These are phyloP conservation scores for Gavialis gangeticus DNA, from an alignment of 2,113 vertebrate species.

Conservation along the genomic window DNA sequence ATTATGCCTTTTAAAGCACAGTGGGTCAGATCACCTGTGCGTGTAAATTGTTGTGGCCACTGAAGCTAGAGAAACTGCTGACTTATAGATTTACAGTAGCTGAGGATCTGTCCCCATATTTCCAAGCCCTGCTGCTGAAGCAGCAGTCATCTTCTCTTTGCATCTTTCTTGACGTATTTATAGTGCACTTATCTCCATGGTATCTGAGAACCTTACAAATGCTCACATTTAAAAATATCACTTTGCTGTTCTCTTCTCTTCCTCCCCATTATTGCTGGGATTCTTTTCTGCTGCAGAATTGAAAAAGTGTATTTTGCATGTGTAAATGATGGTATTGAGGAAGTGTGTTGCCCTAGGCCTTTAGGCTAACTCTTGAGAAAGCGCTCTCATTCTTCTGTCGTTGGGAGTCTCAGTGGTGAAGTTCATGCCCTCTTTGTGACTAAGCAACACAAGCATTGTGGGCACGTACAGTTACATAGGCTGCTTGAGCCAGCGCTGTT, in stretches of 20 bases:
- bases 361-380: not conserved
- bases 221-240: slow-evolving; percentile 16
- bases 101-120: not conserved
- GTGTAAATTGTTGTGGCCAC: not conserved
- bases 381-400: accelerated
- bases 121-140: not conserved
- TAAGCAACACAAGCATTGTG: accelerated
- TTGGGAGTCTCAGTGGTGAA: not conserved
- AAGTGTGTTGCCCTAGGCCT: accelerated
- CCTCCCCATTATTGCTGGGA: not conserved
- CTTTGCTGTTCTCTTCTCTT: not conserved
- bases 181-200: not conserved
- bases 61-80: not conserved
- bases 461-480: accelerated
- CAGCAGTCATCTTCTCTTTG: not conserved
- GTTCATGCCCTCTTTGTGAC: not conserved
- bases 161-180: not conserved
- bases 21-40: not conserved
- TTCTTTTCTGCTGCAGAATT: not conserved
- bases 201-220: not conserved
- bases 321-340: accelerated
- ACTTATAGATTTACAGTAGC: slow-evolving; percentile 39
- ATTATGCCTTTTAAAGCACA: not conserved
- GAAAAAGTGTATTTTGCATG: not conserved
- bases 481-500: not conserved